Base-by-base conservation (phyloP, 2,888 invertebrate genomes). In the Epinotia ramella region DNA sequence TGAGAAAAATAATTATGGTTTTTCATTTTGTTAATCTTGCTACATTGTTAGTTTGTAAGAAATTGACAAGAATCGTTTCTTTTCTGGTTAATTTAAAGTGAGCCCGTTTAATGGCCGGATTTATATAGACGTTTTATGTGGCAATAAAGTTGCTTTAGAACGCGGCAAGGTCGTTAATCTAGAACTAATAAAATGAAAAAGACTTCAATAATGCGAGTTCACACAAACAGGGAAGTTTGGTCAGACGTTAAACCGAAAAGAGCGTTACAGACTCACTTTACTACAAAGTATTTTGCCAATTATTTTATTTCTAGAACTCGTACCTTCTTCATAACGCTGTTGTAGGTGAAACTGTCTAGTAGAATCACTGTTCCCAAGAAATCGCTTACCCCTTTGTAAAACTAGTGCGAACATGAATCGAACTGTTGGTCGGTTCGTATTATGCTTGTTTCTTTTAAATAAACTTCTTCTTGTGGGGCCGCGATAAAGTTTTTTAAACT, bases 51-150 rank as follows among this genome's bases (percentile, higher is more conserved):
- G 65, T 75, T 60, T 46, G 62, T 76, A 56, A 71, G 72, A 62
- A 65, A 67, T 67, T 76, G 67, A 79, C 80, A 79, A 78, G 76
- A 79, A 81, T 80, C 86, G 84, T 84, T 84, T 87, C 85, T 89
- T 85, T 89, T 89, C 89, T 91, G 89, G 91, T 92, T 91, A 92
- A 93, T 93, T 92, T 92, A 90, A 92, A 91, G 86, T 86, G 84
- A 84, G 85, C 86, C 84, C 82, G 83, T 89, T 92, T 91, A 88
- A 89, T 88, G 88, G 86, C 81, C 60, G 86, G 87, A 86, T 92
- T 93, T 92, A 92, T 91, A 89, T 86, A 83, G 84, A 86, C 79
- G 83, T 88, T 92, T 93, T 93, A 93, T 89, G 86, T 81, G 80
- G 82, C 87, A 84, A 90, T 94, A 94, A 93, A 93, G 86, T 88